Base-by-base conservation (phyloP, 2,113 vertebrate species). In the Leucosticte australis region DNA sequence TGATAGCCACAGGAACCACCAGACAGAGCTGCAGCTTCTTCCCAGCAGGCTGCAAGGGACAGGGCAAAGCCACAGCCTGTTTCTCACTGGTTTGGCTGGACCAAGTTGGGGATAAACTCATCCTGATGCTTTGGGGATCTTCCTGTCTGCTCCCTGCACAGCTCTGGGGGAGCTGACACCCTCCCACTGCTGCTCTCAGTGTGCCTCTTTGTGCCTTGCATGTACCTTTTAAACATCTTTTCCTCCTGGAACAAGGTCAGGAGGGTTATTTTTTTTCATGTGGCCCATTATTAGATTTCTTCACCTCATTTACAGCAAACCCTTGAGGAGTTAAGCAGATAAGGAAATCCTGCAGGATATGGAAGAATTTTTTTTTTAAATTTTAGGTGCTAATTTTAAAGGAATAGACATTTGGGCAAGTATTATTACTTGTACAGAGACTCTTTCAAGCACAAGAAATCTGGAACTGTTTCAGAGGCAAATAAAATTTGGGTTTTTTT, bases 381-480 rank as follows among this genome's bases (percentile, higher is more conserved):
- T 74, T 95, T 80, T 59, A 81, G 33, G 50, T 81, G 64, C 27
- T 87, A 53, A 84, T 95, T 95, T 92, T 70, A 64, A 90, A 70
- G 47, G 35, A 86, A 52, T n/a, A 60, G 24, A 23, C 23, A 33
- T 91, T 89, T 81, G 39, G 59, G 7, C 53, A 56, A 44, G n/a
- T 80, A 8, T 53, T 91, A 69, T 69, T 74, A 27, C 33, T 81
- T 90, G 56, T 41, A 31, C 9, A 70, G 44, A 68, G 17, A 37
- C 10, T 81, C 46, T 74, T 90, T 62, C 31, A 87, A 84, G 63
- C 50, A 27, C 30, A 60, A n/a, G n/a, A 75, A 67, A 26, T 87
- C 37, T 89, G 64, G 60, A 93, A 67, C 24, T 63, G 21, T 42
- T 92, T 52, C 52, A 85, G 75, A 83, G 27, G 33, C 50, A 46